Percentiles rank a stretch among this genome's conserved stretches.
Conservation (phyloP, 1,140 invertebrate species). For the Caenorhabditis tropicalis region DNA sequence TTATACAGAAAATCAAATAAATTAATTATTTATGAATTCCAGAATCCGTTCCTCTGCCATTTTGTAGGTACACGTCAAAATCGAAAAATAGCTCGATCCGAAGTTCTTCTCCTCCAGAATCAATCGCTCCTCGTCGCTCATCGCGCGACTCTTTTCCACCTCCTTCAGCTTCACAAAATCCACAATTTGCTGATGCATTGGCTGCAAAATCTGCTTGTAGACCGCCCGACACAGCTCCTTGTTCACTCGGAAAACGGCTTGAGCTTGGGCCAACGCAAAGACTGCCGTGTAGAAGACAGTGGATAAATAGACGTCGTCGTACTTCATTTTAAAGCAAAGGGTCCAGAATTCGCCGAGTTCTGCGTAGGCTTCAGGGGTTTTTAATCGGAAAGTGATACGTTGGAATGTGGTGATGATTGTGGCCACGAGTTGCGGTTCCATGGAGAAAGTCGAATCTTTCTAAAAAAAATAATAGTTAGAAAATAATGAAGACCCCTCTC, state of each 20-base stretch:
- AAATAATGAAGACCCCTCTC: neutral
- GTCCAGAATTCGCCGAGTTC: constrained; percentile 27
- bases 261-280: constrained; percentile 16
- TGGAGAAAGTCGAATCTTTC: neutral
- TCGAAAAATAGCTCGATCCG: constrained; percentile 8
- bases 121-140: neutral
- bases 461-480: neutral
- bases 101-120: neutral
- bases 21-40: neutral
- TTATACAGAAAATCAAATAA: no score
- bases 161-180: neutral
- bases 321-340: constrained; percentile 8
- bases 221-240: neutral
- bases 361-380: neutral
- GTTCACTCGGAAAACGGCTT: neutral
- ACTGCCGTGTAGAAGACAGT: neutral
- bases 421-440: constrained; percentile 3
- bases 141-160: neutral
- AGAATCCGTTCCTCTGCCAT: neutral
- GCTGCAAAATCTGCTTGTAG: neutral
- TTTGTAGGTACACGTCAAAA: neutral
- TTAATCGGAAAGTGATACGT: neutral
- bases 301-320: neutral
- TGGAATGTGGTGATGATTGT: constrained; percentile 12
- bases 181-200: constrained; percentile 5